Conservation (phyloP, 1,140 invertebrate species). For the Zaprionus africanus region DNA sequence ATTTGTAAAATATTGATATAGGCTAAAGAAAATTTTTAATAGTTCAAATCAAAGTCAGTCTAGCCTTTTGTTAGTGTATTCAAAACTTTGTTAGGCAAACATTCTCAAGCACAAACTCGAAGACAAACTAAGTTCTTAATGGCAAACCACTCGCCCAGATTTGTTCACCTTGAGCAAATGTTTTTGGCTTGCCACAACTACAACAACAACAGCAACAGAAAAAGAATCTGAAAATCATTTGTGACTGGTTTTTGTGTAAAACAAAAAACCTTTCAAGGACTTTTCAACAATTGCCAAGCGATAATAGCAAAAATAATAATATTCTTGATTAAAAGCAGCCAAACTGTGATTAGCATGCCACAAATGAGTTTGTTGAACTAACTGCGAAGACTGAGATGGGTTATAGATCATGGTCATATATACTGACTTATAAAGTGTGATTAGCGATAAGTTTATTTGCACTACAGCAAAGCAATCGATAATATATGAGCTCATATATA, state of each 20-base stretch:
- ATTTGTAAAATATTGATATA: not conserved
- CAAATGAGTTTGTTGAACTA: slow-evolving; percentile 35
- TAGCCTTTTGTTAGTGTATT: not conserved
- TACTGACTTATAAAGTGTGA: not conserved
- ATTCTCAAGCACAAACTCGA: slow-evolving; percentile 8
- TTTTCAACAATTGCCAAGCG: slow-evolving; percentile 25
- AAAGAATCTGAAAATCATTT: slow-evolving; percentile 8
- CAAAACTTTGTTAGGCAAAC: slow-evolving; percentile 4
- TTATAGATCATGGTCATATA: slow-evolving; percentile 37
- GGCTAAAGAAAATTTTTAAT: not conserved
- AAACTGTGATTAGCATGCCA: slow-evolving; percentile 39
- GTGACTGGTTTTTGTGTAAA: slow-evolving; percentile 33
- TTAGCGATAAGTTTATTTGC: not conserved
- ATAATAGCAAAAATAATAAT: slow-evolving; percentile 23
- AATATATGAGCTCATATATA: slow-evolving; percentile 19
- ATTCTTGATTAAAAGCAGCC: slow-evolving; percentile 28
- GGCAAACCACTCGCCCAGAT: slow-evolving; percentile 18
- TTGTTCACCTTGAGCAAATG: slow-evolving; percentile 35
- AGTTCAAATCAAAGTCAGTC: not conserved
- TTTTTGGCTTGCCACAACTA: slow-evolving; percentile 7
- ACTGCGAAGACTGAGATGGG: slow-evolving; percentile 18
- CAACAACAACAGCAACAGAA: not conserved
- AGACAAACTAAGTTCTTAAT: slow-evolving; percentile 17
- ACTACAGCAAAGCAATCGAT: slow-evolving; percentile 21
- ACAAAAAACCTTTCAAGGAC: slow-evolving; percentile 51